Evolutionary conservation across 2,113 vertebrate species (phyloP).

Genomic region (Dromaius novaehollandiae): DNA sequence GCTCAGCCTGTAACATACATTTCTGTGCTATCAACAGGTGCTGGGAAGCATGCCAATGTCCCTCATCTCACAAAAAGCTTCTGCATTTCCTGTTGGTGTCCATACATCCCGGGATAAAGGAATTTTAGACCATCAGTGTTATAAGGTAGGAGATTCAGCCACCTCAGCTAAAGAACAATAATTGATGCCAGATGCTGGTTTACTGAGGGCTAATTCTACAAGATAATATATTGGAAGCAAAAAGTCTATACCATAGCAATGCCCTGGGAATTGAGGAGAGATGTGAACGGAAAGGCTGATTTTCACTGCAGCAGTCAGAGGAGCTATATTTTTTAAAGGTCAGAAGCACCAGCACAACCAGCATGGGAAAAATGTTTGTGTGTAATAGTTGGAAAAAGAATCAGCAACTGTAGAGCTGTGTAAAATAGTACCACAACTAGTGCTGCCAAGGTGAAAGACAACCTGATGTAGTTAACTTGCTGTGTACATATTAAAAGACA

Average conservation of each 20-base stretch:
- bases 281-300: background rate
- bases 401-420: background rate
- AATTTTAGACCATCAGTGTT: slow-evolving; percentile 9
- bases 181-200: slow-evolving; percentile 24
- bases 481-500: background rate
- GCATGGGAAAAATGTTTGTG: background rate
- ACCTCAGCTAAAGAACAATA: slow-evolving; percentile 5
- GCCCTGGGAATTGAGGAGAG: background rate
- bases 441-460: slow-evolving; percentile 36
- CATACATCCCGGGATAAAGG: background rate
- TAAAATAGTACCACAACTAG: background rate
- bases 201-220: slow-evolving; percentile 13
- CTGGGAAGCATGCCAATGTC: background rate
- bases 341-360: slow-evolving; percentile 13
- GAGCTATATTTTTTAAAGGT: slow-evolving; percentile 14
- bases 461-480: background rate
- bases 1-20: background rate
- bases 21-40: slow-evolving; percentile 35
- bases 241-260: background rate
- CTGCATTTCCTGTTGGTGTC: background rate
- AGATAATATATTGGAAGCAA: background rate
- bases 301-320: background rate
- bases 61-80: background rate
- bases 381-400: background rate
- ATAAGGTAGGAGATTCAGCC: slow-evolving; percentile 6